Base-by-base conservation (phyloP, 2,113 vertebrate genomes). In the Vulpes lagopus region DNA sequence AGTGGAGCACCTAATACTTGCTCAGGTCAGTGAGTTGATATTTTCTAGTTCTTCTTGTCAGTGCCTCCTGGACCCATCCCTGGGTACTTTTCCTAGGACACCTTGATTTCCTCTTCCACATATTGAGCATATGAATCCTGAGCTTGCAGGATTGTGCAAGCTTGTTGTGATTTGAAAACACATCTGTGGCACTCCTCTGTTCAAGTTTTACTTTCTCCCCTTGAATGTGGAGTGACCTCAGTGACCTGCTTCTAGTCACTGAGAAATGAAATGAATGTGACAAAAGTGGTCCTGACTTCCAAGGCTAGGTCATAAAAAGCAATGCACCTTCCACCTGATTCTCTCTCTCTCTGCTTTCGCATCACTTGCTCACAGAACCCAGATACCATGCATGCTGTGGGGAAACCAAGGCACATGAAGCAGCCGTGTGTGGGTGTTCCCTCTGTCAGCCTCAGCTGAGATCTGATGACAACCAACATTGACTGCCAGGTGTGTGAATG, bases 401-500 rank as follows among this genome's bases (percentile, higher is more conserved):
- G 74, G 49, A 76, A 79, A 17, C 8, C n/a, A 78, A 12, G 49
- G 23, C 20, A n/a, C 19, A n/a, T 6, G 19, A 60, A 65, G 43
- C 76, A 8, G 11, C 8, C 22, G 23, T 11, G 0, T 9, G 11
- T 19, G 19, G 4, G 19, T 67, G 0, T 76, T 22, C 53, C 49
- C 14, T n/a, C 23, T 7, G 27, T 74, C 6, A 64, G 22, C 22
- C 10, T 11, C 20, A 25, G 8, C 11, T 38, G 8, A 43, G 19
- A 14, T 35, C 35, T 32, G 32, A 25, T 49, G 82, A 35, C 25
- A 73, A 22, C 12, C 59, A 62, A n/a, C 71, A 11, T 11, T n/a
- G 14, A 43, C 59, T 0, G 4, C 11, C 30, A 14, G 82, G 7
- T 0, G 0, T 23, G 3, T 51, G 35, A 51, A 8, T 3, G 59